Conservation (phyloP, 1,140 invertebrate species). For the Amyelois transitella region DNA sequence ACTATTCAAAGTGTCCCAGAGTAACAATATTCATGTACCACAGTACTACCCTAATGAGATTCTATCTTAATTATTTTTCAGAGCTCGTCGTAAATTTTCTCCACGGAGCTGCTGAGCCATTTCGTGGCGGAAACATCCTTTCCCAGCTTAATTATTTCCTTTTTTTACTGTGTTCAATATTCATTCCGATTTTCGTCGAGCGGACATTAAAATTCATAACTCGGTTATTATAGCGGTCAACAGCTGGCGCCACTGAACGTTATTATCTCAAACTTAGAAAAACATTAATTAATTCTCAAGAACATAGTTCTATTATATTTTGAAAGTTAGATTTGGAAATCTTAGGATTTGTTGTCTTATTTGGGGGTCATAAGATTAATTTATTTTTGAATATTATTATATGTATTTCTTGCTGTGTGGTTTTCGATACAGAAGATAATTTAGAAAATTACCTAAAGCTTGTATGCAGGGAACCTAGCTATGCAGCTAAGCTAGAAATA, state of each 20-base stretch:
- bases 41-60: conserved; percentile 34
- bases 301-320: conserved; percentile 17
- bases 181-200: conserved; percentile 54
- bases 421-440: too few relatives aligned
- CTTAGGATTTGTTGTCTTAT: neutral
- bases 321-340: neutral
- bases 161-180: conserved; percentile 59
- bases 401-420: too few relatives aligned
- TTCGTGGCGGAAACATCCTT: conserved; percentile 44
- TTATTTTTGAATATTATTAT: too few relatives aligned
- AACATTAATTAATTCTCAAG: conserved; percentile 52
- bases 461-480: too few relatives aligned
- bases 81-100: conserved; percentile 32
- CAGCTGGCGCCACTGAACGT: conserved; percentile 57
- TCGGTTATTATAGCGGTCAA: conserved; percentile 58
- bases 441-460: too few relatives aligned
- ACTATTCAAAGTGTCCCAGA: neutral
- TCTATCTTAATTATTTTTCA: conserved; percentile 48
- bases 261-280: conserved; percentile 53
- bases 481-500: too few relatives aligned
- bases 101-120: conserved; percentile 31
- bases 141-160: conserved; percentile 53
- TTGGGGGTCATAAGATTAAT: too few relatives aligned
- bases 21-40: neutral
- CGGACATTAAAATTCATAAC: conserved; percentile 67